phyloP scores from a whole-genome alignment of 2,888 invertebrate species.

The Agonopterix alstromeriana region DNA sequence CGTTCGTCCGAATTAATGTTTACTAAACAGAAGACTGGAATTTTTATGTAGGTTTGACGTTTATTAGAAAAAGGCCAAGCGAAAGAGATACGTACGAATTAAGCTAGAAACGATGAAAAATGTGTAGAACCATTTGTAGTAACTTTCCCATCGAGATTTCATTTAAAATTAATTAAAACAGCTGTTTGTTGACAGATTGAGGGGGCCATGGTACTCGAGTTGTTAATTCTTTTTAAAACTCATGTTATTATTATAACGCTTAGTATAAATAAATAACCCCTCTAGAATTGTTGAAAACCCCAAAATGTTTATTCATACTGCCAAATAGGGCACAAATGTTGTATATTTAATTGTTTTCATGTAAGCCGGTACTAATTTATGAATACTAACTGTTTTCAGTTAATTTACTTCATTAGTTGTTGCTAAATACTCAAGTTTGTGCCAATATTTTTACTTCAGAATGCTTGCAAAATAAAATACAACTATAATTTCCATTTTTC shows the following conservation, averaged over 20 bases:
- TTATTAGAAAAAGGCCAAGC: conserved; percentile 10
- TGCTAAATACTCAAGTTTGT: conserved; percentile 56
- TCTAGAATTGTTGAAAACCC: neutral
- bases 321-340: too few species aligned
- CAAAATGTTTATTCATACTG: neutral
- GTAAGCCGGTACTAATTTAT: too few species aligned
- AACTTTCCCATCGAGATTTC: neutral
- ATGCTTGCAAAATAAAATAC: neutral
- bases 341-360: too few species aligned
- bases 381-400: too few species aligned
- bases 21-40: conserved; percentile 25
- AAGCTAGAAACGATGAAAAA: too few species aligned
- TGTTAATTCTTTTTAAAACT: conserved; percentile 4
- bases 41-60: conserved; percentile 28
- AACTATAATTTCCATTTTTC: too few species aligned
- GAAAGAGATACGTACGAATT: too few species aligned
- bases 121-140: neutral
- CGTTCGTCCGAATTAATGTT: too few species aligned
- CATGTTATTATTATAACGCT: conserved; percentile 4
- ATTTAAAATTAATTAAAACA: conserved; percentile 17
- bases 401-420: conserved; percentile 16
- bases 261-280: neutral
- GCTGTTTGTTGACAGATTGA: conserved; percentile 45
- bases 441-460: conserved; percentile 42
- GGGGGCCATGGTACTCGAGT: conserved; percentile 39